Evolutionary conservation across 1,140 invertebrate genomes (phyloP).

Genomic region (Anoplolepis gracilipes): DNA sequence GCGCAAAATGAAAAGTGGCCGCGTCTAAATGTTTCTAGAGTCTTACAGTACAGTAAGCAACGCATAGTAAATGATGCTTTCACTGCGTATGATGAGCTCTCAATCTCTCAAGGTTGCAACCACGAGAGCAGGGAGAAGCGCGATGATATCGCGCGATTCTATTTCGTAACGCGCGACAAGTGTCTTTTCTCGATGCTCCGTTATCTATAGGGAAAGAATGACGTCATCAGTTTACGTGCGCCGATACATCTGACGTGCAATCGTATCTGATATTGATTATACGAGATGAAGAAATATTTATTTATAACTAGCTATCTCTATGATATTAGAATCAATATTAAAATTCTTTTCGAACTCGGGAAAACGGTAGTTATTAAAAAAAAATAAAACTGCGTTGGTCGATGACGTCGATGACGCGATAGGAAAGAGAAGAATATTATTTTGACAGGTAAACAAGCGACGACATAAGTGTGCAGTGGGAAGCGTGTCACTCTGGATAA

Average conservation of each 20-base stretch:
- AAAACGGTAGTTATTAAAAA: background rate
- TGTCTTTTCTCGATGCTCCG: background rate
- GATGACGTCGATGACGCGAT: slow-evolving; percentile 11
- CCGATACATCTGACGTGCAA: background rate
- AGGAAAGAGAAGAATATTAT: background rate
- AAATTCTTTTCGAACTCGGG: background rate
- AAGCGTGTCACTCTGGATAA: slow-evolving; percentile 30
- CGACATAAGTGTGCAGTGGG: background rate
- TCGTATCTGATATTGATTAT: background rate
- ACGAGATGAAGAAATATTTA: background rate
- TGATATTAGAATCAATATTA: background rate
- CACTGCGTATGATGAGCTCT: slow-evolving; percentile 38
- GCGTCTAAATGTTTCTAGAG: slow-evolving; percentile 57
- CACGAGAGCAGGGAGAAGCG: background rate
- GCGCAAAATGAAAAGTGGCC: slow-evolving; percentile 44
- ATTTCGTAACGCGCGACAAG: slow-evolving; percentile 43
- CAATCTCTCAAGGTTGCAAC: slow-evolving; percentile 54
- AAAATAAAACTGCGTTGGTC: background rate
- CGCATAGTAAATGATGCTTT: slow-evolving; percentile 30
- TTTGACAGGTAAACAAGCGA: background rate
- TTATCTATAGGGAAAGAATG: background rate
- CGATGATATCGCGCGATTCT: slow-evolving; percentile 28
- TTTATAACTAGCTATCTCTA: slow-evolving; percentile 8
- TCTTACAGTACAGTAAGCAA: background rate
- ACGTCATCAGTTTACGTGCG: background rate